Evolutionary conservation across 2,888 invertebrate species (phyloP), one percentile per base, ranked within the genome.

Genomic region (Melipona beecheii): DNA sequence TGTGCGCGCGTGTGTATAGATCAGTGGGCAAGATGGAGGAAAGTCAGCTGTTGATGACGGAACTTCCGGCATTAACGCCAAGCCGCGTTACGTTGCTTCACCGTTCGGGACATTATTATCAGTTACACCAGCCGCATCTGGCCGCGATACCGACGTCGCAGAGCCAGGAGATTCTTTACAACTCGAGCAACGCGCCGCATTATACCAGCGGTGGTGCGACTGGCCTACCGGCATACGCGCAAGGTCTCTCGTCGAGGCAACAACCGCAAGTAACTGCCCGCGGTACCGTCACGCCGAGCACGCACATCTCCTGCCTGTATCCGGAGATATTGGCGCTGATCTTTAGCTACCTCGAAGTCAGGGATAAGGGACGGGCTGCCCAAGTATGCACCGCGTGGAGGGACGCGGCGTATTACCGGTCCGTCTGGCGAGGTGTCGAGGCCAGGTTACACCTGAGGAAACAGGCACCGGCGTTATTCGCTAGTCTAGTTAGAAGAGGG

Each of bases 361-460:
- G 97, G 89, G 99, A 98, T 95, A 97, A 98, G 93, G 99, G 99
- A 3, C 96, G 98, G 65, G 98, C 97, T 31, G 98, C 98, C 4
- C 98, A 98, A 95, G 98, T 98, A 86, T 98, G 98, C 94, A 96
- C 96, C 78, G 95, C 97, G 81, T 99, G 99, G 98, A 95, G 98
- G 83, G 98, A 99, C 93, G 98, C 98, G 68, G 97, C 98, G 52
- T 98, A 99, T 95, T 97, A 98, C 91, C 97, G 98, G 91, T 97
- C 97, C 62, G 98, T 99, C 31, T 99, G 99, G 99, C 96, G 98
- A 89, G 98, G 98, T 75, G 98, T 98, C 54, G 98, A 98, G 93
- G 98, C 99, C 0, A 97, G 98, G 90, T 95, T 99, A 86, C 99
- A 99, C 94, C 96, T 99, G 72, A 96, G 98, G 85, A 96, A 97